Evolutionary conservation across 2,113 vertebrate genomes (phyloP), one percentile per base, ranked within the genome.

Genomic region (Macaca nemestrina): DNA sequence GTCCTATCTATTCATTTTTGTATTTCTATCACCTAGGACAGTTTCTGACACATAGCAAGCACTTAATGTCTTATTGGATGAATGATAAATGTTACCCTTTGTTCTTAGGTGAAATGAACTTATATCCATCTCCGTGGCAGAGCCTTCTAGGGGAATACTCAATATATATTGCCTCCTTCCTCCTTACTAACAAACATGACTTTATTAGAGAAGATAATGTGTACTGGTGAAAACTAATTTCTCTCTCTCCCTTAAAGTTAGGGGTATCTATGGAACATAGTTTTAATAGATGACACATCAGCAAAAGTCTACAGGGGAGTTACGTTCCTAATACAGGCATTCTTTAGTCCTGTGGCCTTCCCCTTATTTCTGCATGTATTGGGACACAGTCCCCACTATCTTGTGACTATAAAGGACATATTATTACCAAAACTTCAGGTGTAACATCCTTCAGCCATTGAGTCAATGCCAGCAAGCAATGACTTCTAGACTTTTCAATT

Each of bases 111-210:
- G 89, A 93, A 94, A 82, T 95, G 68, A 90, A n/a, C 45, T 94
- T 92, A 55, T 50, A 87, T 48, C 7, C 25, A 52, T 76, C 20
- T 72, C 43, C 61, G 32, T n/a, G 40, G 32, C 14, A 67, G 32
- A 93, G 27, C 3, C n/a, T 67, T 83, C 35, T 75, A 82, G 25
- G 48, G 93, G 45, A 48, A 2, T 59, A 82, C 61, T 70, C 25
- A 83, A 52, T 43, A 93, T 78, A 20, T 40, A 88, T 45, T 45
- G 40, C 13, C 27, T 50, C n/a, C 25, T 67, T 79, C 73, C 94
- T 88, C 30, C n/a, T 97, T 89, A 91, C 30, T 61, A 93, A 93
- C 3, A 75, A 96, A 89, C 8, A 86, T 79, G 50, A 79, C 80
- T 97, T 68, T 91, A 90, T 64, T 84, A 78, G 50, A 88, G 40